Conservation (phyloP, 2,797 vertebrate genomes). For the Rhabdomys pumilio region DNA sequence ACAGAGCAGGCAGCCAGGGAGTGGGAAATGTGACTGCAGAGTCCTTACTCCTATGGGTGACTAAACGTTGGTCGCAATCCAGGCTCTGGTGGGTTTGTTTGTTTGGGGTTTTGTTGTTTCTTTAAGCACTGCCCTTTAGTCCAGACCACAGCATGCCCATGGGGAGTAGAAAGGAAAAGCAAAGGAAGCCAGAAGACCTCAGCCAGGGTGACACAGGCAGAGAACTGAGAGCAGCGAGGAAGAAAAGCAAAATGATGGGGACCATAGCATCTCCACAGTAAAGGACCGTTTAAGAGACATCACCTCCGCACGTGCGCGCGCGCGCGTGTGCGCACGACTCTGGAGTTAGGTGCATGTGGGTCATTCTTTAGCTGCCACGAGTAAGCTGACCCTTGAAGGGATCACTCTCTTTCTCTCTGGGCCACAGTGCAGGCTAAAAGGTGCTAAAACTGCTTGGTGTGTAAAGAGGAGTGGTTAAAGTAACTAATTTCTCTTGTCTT, state of each 20-base stretch:
- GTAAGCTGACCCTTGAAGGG: background rate
- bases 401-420: background rate
- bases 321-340: background rate
- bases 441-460: background rate
- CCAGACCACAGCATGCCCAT: background rate
- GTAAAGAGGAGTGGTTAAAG: conserved; percentile 16
- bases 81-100: background rate
- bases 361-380: background rate
- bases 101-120: background rate
- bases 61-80: conserved; percentile 18
- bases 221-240: background rate
- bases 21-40: background rate
- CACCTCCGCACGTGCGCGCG: background rate
- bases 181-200: background rate
- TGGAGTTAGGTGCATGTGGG: background rate
- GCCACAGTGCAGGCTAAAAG: conserved; percentile 7
- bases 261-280: background rate
- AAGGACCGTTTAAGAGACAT: background rate
- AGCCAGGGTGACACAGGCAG: background rate
- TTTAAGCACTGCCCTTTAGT: background rate
- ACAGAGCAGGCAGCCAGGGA: background rate
- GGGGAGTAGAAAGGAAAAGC: conserved; percentile 11
- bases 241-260: background rate
- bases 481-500: conserved; percentile 63
- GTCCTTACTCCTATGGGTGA: background rate